Conservation (phyloP, 2,888 invertebrate genomes). For the Eumacrocentrus americanus region DNA sequence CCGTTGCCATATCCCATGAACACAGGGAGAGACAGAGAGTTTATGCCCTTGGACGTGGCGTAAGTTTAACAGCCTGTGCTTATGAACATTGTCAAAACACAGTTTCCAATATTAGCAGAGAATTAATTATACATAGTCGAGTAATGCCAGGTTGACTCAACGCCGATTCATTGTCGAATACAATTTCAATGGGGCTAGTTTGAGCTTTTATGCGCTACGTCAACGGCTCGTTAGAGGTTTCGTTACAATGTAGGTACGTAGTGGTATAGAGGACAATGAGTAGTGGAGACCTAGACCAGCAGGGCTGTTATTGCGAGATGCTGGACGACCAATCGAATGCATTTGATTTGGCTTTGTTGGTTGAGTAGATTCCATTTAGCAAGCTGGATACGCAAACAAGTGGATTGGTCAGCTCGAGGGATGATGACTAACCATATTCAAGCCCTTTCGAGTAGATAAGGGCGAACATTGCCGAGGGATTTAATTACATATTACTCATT, state of each 20-base stretch:
- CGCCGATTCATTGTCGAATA: not conserved
- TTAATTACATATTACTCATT: not conserved
- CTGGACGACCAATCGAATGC: conserved; percentile 6
- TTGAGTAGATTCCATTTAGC: conserved; percentile 11
- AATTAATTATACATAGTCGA: conserved; percentile 24
- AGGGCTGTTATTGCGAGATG: not conserved
- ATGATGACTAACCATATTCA: not conserved
- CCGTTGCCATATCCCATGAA: not conserved
- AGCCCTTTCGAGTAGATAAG: not conserved
- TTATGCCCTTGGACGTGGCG: not conserved
- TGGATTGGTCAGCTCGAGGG: conserved; percentile 2
- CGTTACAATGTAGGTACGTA: not conserved
- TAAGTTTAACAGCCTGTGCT: conserved; percentile 7
- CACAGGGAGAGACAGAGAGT: not conserved
- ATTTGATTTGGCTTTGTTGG: conserved; percentile 14
- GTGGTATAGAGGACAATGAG: not conserved
- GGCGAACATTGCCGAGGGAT: not conserved
- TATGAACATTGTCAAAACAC: conserved; percentile 23
- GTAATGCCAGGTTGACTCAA: not conserved
- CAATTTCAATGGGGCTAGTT: not conserved
- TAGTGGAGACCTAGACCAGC: not conserved
- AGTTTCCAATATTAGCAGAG: conserved; percentile 5
- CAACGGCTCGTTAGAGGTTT: conserved; percentile 4
- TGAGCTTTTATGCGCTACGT: not conserved
- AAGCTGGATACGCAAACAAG: conserved; percentile 19